Evolutionary conservation across 2,797 vertebrate species (phyloP), one percentile per base, ranked within the genome.

Genomic region (Vespertilio murinus): DNA sequence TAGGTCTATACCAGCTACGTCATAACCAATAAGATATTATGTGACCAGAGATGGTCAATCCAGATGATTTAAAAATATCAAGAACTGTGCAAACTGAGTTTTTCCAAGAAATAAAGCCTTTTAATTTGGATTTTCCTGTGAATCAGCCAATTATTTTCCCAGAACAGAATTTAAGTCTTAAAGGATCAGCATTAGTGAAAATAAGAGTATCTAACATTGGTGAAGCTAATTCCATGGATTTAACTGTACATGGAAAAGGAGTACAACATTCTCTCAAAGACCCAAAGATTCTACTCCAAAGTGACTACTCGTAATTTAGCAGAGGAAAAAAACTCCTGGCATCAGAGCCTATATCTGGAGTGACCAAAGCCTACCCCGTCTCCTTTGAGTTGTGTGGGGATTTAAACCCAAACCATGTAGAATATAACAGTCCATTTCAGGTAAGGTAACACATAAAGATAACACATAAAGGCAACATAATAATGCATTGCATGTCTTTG

Each of bases 391-490:
- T 35, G 0, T 52, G 3, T 49, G 35, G 42, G 18, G 2, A 11
- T 22, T 38, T 83, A 23, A 28, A 42, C 3, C 49, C 64, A 74
- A 90, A 2, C 23, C 11, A 56, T 25, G 77, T 33, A 13, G 20
- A 81, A 22, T 0, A 28, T 80, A 28, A 54, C 13, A 35, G 28
- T 64, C 5, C 5, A 42, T 75, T 81, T 0, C 3, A 78, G 35
- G 42, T 89, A 47, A 89, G 59, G 94, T 78, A 93, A 75, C 22
- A 56, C 45, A 61, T 22, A 42, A 89, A 64, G 20, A 86, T n/a
- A n/a, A n/a, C n/a, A n/a, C n/a, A n/a, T n/a, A 73, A 89, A 73
- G 38, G 9, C 28, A 86, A 70, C 18, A 45, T 25, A 83, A 54
- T 45, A 84, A 96, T 28, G n/a, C 9, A 11, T 65, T 22, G 5